A percentile compares a stretch with the other conserved stretches of the same genome.
Evolutionary conservation across 2,797 vertebrate species (phyloP).

Genomic region (Otolemur crassicaudatus): DNA sequence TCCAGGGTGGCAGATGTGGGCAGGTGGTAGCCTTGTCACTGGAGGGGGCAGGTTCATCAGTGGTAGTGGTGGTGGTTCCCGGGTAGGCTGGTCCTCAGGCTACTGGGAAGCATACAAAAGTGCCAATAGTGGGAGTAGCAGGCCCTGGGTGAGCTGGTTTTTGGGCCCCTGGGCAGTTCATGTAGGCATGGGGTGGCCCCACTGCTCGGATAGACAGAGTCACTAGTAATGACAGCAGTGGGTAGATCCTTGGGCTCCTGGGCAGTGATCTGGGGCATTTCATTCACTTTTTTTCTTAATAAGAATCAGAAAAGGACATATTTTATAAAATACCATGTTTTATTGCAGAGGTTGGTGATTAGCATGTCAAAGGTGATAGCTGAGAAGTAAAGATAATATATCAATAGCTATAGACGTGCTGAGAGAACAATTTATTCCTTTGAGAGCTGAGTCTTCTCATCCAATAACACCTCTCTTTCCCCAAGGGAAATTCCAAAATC

Average conservation of each 20-base stretch:
- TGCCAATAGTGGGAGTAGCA: not conserved
- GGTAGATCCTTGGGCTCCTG: not conserved
- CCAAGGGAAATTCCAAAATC: not conserved
- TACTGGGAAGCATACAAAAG: too few relatives aligned
- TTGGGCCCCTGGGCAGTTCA: not conserved
- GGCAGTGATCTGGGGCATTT: not conserved
- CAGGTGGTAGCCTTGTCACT: not conserved
- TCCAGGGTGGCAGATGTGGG: not conserved
- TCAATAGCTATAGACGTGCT: not conserved
- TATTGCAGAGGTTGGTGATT: not conserved
- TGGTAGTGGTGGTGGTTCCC: not conserved
- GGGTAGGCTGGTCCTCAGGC: not conserved
- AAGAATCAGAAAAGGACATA: not conserved
- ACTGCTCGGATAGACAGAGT: not conserved
- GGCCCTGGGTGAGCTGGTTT: not conserved
- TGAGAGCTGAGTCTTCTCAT: not conserved
- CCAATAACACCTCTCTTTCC: not conserved
- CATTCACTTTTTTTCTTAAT: not conserved
- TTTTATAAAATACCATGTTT: constrained; percentile 43
- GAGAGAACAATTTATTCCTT: constrained; percentile 6
- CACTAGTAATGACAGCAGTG: not conserved
- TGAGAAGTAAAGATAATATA: not conserved
- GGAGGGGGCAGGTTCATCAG: not conserved
- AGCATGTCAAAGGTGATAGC: not conserved
- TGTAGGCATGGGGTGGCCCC: not conserved